These are phyloP conservation scores for Xerus rutilus DNA, from an alignment of 2,797 vertebrate genomes.

Conservation along the genomic window DNA sequence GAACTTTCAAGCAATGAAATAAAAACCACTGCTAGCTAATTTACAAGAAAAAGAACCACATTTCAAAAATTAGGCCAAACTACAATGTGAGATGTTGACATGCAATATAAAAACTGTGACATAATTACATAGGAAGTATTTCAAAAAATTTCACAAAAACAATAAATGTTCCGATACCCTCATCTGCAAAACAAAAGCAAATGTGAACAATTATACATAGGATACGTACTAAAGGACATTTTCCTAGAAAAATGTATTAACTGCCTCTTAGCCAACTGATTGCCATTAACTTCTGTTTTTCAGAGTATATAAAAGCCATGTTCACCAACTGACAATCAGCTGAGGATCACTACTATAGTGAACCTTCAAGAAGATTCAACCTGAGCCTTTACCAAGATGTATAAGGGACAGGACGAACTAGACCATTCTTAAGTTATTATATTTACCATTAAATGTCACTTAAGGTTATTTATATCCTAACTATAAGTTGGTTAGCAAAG, in stretches of 20 bases:
- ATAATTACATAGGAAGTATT: background rate
- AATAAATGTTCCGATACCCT: background rate
- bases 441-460: background rate
- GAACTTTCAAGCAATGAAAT: constrained; percentile 1
- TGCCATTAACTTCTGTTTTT: background rate
- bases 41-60: background rate
- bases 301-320: background rate
- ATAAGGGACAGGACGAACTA: background rate
- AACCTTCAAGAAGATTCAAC: background rate
- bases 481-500: background rate
- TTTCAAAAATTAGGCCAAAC: constrained; percentile 15
- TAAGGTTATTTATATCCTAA: background rate
- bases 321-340: background rate
- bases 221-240: background rate
- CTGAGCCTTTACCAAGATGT: background rate
- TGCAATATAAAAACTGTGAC: background rate
- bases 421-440: background rate
- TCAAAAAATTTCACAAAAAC: background rate
- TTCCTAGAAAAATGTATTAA: background rate
- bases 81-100: background rate
- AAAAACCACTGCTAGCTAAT: constrained; percentile 23
- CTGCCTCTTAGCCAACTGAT: background rate
- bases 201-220: background rate
- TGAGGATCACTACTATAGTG: background rate
- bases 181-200: constrained; percentile 14